phyloP scores from a whole-genome alignment of 2,797 vertebrate species.

The Rachycentron canadum region DNA sequence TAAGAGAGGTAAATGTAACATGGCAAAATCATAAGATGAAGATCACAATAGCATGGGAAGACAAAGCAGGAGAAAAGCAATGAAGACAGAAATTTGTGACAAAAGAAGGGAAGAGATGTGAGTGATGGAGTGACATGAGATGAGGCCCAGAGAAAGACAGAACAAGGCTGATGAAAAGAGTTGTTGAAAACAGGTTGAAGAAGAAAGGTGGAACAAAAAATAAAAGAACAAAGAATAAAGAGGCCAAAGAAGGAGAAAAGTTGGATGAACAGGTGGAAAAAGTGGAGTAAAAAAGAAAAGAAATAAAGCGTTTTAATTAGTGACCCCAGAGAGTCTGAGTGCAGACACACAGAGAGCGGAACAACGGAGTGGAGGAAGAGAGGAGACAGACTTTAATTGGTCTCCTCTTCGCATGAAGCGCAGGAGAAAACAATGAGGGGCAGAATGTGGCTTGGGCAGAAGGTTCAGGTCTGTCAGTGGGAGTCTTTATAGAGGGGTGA shows the following conservation, averaged over 20 bases:
- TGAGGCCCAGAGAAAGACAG: constrained; percentile 12
- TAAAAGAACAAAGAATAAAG: constrained; percentile 12
- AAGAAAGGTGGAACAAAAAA: constrained; percentile 31
- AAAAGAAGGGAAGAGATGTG: constrained; percentile 36
- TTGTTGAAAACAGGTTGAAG: constrained; percentile 29
- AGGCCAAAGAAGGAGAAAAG: constrained; percentile 29
- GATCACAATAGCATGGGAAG: constrained; percentile 6
- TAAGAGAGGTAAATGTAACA: constrained; percentile 1
- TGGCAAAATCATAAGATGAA: constrained; percentile 11
- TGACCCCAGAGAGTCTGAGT: constrained; percentile 81
- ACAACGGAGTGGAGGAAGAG: constrained; percentile 64
- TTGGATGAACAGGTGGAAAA: constrained; percentile 62
- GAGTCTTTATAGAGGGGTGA: constrained; percentile 85
- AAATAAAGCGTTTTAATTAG: constrained; percentile 86
- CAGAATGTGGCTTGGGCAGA: constrained; percentile 76
- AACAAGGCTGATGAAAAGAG: constrained; percentile 50
- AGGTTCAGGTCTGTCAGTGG: constrained; percentile 78
- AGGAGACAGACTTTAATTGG: constrained; percentile 87
- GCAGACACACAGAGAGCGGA: constrained; percentile 73
- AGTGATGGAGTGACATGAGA: constrained; percentile 54
- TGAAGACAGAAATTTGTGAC: constrained; percentile 29
- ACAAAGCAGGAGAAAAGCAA: constrained; percentile 15
- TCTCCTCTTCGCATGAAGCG: constrained; percentile 74
- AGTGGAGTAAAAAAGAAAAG: constrained; percentile 44
- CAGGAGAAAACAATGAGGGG: constrained; percentile 70